Evolutionary conservation across 2,888 invertebrate genomes (phyloP).

Genomic region (Suillia variegata): DNA sequence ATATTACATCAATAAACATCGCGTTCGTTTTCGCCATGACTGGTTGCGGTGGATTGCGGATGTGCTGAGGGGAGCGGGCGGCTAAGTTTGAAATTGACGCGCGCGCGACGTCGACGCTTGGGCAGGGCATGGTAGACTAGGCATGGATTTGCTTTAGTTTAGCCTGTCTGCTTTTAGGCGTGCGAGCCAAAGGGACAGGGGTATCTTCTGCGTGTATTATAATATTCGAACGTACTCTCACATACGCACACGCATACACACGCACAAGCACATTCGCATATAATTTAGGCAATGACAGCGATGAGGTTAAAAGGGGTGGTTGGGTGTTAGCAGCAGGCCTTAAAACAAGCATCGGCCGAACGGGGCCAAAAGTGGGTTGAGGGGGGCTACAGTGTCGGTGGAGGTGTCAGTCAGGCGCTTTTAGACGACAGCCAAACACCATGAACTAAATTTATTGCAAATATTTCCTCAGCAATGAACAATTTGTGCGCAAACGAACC

Average conservation of each 20-base stretch:
- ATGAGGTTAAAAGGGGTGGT: constrained; percentile 20
- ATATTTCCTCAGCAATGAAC: constrained; percentile 58
- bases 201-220: constrained; percentile 15
- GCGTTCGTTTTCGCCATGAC: not conserved
- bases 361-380: not conserved
- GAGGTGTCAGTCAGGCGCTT: not conserved
- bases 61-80: too few species aligned
- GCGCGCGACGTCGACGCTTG: not conserved
- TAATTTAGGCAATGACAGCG: constrained; percentile 49
- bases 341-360: too few species aligned
- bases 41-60: not conserved
- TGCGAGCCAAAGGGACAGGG: not conserved
- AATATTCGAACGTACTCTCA: constrained; percentile 6
- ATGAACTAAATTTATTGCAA: constrained; percentile 58
- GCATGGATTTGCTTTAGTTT: not conserved
- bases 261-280: not conserved
- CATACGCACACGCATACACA: constrained; percentile 8
- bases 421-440: constrained; percentile 31
- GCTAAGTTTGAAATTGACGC: too few species aligned
- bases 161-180: not conserved
- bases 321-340: not conserved
- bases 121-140: too few species aligned
- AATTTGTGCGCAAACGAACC: constrained; percentile 46
- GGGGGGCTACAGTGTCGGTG: not conserved
- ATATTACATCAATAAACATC: constrained; percentile 55